Base-by-base conservation (phyloP, 2,888 invertebrate genomes). In the Leptothorax acervorum region DNA sequence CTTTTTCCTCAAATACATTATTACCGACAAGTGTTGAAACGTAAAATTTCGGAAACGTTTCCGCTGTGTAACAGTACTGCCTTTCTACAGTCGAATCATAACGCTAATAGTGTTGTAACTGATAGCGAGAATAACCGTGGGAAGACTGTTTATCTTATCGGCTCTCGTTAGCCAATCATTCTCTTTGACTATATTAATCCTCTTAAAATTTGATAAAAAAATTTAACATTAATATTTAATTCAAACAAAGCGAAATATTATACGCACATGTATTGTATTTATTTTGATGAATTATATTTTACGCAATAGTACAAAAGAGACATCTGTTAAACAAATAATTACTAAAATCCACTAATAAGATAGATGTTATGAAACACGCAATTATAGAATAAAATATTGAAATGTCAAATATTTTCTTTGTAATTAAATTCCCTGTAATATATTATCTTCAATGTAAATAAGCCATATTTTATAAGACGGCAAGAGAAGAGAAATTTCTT, bases 1-100 rank as follows among this genome's bases (percentile, higher is more conserved):
- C 35, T 88, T 83, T 87, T 89, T 86, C 88, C 87, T 81, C 86
- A 85, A 86, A 86, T 4, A 15, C 9, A 15, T 31, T 31, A 48
- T 66, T 39, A 18, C 3, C 39, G 3, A 60, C n/a, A n/a, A 48
- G 35, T 5, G 48, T 63, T 48, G 1, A 48, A 9, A 39, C 18
- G 18, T 60, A 15, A 74, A 62, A 74, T 74, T 75, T 75, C 9
- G 4, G n/a, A 45, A 48, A 42, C 35, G n/a, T 35, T 63, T 48
- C 15, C n/a, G 9, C 5, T n/a, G 6, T 15, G 11, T 75, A 65
- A 51, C 31, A 23, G 9, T 35, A 23, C 23, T 15, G 9, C 9
- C 23, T 63, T 51, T 76, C 23, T 51, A 11, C 23, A 68, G 39
- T 66, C 42, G 12, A 74, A 42, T 60, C n/a, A 45, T 35, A 75